Evolutionary conservation across 2,888 invertebrate genomes (phyloP).

Genomic region (Proisotoma minuta): DNA sequence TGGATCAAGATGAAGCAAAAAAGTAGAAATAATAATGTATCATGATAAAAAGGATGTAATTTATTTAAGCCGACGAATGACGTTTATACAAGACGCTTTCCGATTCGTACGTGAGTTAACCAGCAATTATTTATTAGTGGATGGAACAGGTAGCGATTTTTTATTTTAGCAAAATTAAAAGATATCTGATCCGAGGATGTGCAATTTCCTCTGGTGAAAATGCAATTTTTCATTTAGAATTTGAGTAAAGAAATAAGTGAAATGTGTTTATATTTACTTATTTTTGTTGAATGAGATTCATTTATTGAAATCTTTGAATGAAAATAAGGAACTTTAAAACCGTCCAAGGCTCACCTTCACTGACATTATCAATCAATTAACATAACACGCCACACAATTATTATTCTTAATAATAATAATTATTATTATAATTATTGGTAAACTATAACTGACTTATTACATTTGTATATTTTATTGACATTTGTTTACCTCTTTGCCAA

Average conservation of each 20-base stretch:
- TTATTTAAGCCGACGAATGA: too few relatives aligned
- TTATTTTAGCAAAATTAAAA: not conserved
- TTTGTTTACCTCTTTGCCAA: not conserved
- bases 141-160: too few relatives aligned
- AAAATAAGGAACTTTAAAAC: conserved; percentile 1
- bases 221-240: not conserved
- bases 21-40: too few relatives aligned
- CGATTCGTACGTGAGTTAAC: too few relatives aligned
- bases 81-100: too few relatives aligned
- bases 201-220: not conserved
- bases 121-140: too few relatives aligned
- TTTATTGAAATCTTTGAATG: not conserved
- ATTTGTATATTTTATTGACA: not conserved
- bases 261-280: not conserved
- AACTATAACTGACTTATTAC: not conserved
- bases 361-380: too few relatives aligned
- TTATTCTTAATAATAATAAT: too few relatives aligned
- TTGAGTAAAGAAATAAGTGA: too few relatives aligned
- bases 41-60: too few relatives aligned
- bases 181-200: not conserved
- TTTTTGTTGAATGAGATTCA: not conserved
- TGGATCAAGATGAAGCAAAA: too few relatives aligned
- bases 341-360: not conserved
- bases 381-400: too few relatives aligned
- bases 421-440: not conserved